phyloP scores from a whole-genome alignment of 92 coral and sea anemone genomes.

The Pocillopora meandrina region DNA sequence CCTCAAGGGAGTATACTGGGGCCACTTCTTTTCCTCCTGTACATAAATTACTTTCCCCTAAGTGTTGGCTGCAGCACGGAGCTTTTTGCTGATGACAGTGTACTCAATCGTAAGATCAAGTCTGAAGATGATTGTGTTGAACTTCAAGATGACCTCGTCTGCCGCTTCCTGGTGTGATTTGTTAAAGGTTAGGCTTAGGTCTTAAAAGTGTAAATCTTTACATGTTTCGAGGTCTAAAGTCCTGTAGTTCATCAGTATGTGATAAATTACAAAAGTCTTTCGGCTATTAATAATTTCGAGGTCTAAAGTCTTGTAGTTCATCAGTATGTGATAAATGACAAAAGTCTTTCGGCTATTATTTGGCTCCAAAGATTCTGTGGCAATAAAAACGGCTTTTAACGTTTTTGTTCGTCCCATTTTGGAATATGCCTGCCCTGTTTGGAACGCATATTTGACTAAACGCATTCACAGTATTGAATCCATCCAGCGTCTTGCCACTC shows the following conservation, averaged over 20 bases:
- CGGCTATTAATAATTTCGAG: neutral
- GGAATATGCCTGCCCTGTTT: neutral
- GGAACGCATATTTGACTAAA: conserved; percentile 1
- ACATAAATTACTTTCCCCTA: no score
- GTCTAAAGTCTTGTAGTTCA: conserved; percentile 8
- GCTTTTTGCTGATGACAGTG: conserved; percentile 59
- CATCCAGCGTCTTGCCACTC: conserved; percentile 36
- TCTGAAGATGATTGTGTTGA: no score
- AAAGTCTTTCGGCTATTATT: neutral
- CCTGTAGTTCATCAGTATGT: conserved; percentile 6
- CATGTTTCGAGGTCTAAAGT: conserved; percentile 32
- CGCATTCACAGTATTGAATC: conserved; percentile 14
- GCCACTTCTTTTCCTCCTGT: conserved; percentile 24
- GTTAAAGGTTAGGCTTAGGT: conserved; percentile 11
- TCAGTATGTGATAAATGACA: conserved; percentile 7
- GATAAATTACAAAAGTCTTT: neutral
- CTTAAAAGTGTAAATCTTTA: conserved; percentile 35
- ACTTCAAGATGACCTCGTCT: neutral
- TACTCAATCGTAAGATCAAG: conserved; percentile 17
- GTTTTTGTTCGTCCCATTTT: neutral
- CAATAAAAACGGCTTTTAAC: neutral
- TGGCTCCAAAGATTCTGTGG: neutral
- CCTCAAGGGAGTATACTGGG: conserved; percentile 8
- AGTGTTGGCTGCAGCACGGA: conserved; percentile 37
- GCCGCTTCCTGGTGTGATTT: conserved; percentile 23